A percentile compares a stretch with the other conserved stretches of the same genome.
Conservation (phyloP, 2,888 invertebrate genomes). For the Ceriagrion tenellum region DNA sequence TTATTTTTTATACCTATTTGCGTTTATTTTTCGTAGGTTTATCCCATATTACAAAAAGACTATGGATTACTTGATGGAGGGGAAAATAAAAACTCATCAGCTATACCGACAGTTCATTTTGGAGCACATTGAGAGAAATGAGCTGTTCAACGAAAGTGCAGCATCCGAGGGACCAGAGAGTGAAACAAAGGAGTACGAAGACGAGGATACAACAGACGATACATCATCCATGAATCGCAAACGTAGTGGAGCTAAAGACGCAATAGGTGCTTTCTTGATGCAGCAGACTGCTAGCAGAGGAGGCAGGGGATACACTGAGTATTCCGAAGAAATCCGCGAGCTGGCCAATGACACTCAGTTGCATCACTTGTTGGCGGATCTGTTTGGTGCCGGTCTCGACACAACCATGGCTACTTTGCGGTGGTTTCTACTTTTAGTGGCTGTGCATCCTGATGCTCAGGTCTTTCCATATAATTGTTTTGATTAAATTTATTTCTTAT, state of each 20-base stretch:
- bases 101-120: constrained; percentile 85
- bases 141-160: constrained; percentile 70
- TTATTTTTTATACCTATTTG: background rate
- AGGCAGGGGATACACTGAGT: constrained; percentile 78
- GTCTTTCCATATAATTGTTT: constrained; percentile 75
- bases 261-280: constrained; percentile 83
- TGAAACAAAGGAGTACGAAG: constrained; percentile 68
- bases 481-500: too few relatives aligned
- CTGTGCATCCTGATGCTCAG: constrained; percentile 84
- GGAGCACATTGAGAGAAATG: constrained; percentile 77
- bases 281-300: constrained; percentile 79
- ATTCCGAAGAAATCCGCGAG: constrained; percentile 77
- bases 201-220: constrained; percentile 72
- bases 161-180: constrained; percentile 73
- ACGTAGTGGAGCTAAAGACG: constrained; percentile 76
- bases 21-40: constrained; percentile 78
- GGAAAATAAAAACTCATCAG: constrained; percentile 86
- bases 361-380: constrained; percentile 87
- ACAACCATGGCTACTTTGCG: constrained; percentile 89
- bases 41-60: constrained; percentile 83
- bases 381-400: constrained; percentile 92
- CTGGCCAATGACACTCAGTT: constrained; percentile 83
- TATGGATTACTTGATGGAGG: constrained; percentile 84
- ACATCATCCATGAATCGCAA: constrained; percentile 73
- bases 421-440: constrained; percentile 91